phyloP scores from a whole-genome alignment of 2,888 invertebrate genomes.

The Agrenia bidenticulata region DNA sequence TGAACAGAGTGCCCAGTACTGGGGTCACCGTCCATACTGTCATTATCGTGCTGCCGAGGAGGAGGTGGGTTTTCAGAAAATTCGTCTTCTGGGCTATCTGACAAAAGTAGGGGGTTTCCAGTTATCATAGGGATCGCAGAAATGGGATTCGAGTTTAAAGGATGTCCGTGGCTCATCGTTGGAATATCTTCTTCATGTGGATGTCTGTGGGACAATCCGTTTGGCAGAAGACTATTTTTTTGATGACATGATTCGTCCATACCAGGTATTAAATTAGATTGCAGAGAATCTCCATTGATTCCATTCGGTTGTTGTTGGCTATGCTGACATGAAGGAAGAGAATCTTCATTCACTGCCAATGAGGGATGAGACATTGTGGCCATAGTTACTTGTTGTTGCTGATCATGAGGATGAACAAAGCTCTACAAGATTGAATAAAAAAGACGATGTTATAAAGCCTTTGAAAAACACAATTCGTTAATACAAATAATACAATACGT shows the following conservation, averaged over 20 bases:
- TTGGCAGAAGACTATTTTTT: constrained; percentile 9
- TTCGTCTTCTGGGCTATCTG: constrained; percentile 1
- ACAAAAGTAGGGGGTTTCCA: background rate
- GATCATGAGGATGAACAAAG: constrained; percentile 19
- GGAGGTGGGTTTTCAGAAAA: background rate
- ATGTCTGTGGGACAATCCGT: constrained; percentile 19
- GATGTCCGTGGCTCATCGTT: constrained; percentile 9
- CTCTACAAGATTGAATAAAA: background rate
- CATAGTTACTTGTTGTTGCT: constrained; percentile 23
- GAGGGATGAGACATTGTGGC: constrained; percentile 1
- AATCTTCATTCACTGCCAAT: constrained; percentile 9
- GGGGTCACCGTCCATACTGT: constrained; percentile 24
- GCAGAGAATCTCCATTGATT: background rate
- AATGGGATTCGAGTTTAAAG: constrained; percentile 17
- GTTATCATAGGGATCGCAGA: constrained; percentile 13
- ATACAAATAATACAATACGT: background rate
- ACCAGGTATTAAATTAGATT: background rate
- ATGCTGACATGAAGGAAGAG: constrained; percentile 30
- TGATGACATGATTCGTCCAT: constrained; percentile 8
- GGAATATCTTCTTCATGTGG: constrained; percentile 6
- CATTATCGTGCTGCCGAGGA: background rate
- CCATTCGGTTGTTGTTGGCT: constrained; percentile 9
- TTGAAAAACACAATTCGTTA: background rate
- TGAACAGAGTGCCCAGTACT: constrained; percentile 40
- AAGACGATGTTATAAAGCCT: background rate